Conservation (phyloP, 2,113 vertebrate genomes). For the Sinosuthora webbiana region DNA sequence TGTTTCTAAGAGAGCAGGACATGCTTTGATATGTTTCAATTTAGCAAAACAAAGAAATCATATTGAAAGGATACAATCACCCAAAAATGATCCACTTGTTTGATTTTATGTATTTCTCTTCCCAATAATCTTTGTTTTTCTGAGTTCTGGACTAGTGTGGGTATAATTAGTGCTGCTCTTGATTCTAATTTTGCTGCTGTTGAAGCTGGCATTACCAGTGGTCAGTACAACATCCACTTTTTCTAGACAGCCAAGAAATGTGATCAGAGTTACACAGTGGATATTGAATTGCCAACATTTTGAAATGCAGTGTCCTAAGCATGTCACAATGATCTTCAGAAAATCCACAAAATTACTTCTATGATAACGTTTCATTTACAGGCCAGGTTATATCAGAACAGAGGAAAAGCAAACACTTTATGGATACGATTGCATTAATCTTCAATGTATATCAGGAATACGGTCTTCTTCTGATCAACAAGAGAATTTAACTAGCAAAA, state of each 20-base stretch:
- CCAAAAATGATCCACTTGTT: not conserved
- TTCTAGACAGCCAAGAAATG: not conserved
- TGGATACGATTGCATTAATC: not conserved
- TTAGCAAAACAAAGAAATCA: not conserved
- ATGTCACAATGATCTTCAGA: not conserved
- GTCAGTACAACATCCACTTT: not conserved
- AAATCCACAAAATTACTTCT: not conserved
- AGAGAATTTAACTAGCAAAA: not conserved
- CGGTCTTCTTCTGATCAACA: not conserved
- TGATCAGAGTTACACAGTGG: not conserved
- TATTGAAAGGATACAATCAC: not conserved
- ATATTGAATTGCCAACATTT: not conserved
- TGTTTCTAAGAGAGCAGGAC: not conserved
- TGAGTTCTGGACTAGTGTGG: not conserved
- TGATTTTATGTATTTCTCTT: not conserved
- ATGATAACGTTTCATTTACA: not conserved
- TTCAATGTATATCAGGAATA: not conserved
- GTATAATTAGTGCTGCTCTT: not conserved
- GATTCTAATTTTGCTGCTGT: not conserved
- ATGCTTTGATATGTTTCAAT: not conserved
- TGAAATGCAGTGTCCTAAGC: not conserved
- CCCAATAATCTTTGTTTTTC: not conserved
- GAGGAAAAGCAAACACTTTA: not conserved
- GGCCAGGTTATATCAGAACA: not conserved
- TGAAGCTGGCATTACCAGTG: not conserved